phyloP scores from a whole-genome alignment of 37 sponge, comb jelly and placozoan genomes.

The Beroe ovata region DNA sequence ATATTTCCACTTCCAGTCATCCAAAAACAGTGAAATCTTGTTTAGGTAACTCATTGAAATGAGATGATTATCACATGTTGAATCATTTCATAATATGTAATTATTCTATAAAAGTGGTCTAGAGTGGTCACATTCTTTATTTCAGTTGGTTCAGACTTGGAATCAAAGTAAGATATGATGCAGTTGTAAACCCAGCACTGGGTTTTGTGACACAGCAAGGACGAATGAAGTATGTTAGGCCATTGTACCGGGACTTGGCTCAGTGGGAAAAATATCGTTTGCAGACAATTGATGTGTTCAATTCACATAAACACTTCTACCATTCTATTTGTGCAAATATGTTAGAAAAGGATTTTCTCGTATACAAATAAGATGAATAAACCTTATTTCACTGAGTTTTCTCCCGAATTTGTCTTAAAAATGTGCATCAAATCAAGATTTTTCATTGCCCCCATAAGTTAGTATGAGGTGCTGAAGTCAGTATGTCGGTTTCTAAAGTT shows the following conservation, averaged over 20 bases:
- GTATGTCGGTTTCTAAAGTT: too few relatives aligned
- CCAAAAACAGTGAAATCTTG: constrained; percentile 37
- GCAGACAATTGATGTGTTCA: constrained; percentile 6
- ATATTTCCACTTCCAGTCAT: constrained; percentile 1
- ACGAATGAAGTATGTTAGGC: constrained; percentile 85
- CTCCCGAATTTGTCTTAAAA: too few relatives aligned
- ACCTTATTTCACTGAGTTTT: too few relatives aligned
- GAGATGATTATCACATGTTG: too few relatives aligned
- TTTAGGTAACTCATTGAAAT: constrained; percentile 67
- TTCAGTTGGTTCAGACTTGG: constrained; percentile 72
- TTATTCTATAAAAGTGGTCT: too few relatives aligned
- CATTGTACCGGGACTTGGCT: constrained; percentile 55
- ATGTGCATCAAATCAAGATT: too few relatives aligned
- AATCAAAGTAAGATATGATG: constrained; percentile 69
- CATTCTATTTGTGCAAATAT: constrained; percentile 14
- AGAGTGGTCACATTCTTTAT: too few relatives aligned
- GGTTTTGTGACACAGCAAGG: constrained; percentile 80
- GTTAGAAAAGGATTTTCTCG: constrained; percentile 19
- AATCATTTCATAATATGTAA: too few relatives aligned
- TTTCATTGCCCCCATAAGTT: too few relatives aligned
- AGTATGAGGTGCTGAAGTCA: too few relatives aligned
- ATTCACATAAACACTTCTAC: constrained; percentile 7
- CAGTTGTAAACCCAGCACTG: constrained; percentile 71
- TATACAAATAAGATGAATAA: too few relatives aligned
- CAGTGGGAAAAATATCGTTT: neutral